These are phyloP conservation scores for Cerastis leucographa DNA, from an alignment of 2,888 invertebrate genomes.

Conservation along the genomic window DNA sequence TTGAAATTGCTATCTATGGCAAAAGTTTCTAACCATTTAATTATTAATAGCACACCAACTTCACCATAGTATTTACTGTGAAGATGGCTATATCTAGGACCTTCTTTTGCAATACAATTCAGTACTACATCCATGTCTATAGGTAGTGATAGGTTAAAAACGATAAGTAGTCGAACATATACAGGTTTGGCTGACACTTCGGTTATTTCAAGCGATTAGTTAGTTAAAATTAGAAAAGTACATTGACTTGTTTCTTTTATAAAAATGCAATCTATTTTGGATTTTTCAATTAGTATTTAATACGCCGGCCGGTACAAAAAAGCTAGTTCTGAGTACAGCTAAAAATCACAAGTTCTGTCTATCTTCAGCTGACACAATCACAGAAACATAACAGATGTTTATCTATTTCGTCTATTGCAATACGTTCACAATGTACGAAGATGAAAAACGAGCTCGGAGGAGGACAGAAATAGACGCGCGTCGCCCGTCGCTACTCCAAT, in stretches of 20 bases:
- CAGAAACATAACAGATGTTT: constrained; percentile 54
- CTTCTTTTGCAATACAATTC: neutral
- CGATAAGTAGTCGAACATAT: neutral
- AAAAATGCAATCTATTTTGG: constrained; percentile 27
- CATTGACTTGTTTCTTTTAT: constrained; percentile 42
- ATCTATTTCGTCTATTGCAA: constrained; percentile 62
- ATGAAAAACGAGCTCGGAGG: constrained; percentile 79
- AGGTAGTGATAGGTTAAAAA: neutral
- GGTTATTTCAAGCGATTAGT: constrained; percentile 19
- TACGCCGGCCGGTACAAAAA: neutral
- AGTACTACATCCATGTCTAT: neutral
- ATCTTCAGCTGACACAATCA: constrained; percentile 9
- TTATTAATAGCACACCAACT: neutral
- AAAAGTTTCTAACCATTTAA: neutral
- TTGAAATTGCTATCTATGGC: too few species aligned
- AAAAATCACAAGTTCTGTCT: constrained; percentile 9
- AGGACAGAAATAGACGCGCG: constrained; percentile 79
- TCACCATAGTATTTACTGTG: neutral
- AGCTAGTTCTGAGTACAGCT: neutral
- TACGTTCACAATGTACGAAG: constrained; percentile 68
- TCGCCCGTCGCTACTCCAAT: constrained; percentile 74
- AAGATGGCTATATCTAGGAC: neutral
- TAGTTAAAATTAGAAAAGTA: constrained; percentile 33
- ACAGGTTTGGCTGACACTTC: neutral
- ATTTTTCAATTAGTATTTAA: neutral